phyloP scores from a whole-genome alignment of 1,140 invertebrate genomes.

The Drosophila sechellia region DNA sequence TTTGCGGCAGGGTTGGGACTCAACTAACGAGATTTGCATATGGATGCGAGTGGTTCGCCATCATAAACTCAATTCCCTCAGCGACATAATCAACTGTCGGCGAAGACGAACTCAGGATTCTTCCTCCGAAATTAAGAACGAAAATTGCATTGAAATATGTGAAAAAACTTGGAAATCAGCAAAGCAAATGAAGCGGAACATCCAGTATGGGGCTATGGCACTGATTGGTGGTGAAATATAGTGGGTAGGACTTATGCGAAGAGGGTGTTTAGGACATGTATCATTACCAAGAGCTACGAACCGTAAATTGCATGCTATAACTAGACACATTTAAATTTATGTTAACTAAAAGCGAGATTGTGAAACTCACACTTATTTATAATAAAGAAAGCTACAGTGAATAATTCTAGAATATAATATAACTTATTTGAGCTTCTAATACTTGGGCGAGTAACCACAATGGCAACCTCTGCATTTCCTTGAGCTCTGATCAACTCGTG shows the following conservation, averaged over 20 bases:
- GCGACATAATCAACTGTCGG: conserved; percentile 70
- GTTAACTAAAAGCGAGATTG: too few relatives aligned
- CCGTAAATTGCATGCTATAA: too few relatives aligned
- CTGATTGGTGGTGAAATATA: neutral
- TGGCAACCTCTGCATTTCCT: neutral
- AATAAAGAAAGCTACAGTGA: too few relatives aligned
- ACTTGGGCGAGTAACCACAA: too few relatives aligned
- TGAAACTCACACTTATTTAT: too few relatives aligned
- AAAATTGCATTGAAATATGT: conserved; percentile 69
- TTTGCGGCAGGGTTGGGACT: conserved; percentile 15
- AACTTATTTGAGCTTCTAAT: too few relatives aligned
- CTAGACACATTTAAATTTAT: neutral
- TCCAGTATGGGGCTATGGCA: neutral
- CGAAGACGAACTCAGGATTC: conserved; percentile 22
- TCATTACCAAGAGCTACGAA: neutral
- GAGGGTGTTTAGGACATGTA: neutral
- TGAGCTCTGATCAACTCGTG: neutral
- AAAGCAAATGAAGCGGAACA: conserved; percentile 66
- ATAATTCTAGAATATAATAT: neutral
- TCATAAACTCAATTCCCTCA: conserved; percentile 75
- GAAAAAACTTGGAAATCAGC: conserved; percentile 71
- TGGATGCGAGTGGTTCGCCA: conserved; percentile 49
- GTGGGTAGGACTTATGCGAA: neutral
- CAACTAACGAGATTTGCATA: conserved; percentile 78
- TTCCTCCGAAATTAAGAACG: conserved; percentile 53